Base-by-base conservation (phyloP, 2,113 vertebrate genomes). In the Mustela nigripes region DNA sequence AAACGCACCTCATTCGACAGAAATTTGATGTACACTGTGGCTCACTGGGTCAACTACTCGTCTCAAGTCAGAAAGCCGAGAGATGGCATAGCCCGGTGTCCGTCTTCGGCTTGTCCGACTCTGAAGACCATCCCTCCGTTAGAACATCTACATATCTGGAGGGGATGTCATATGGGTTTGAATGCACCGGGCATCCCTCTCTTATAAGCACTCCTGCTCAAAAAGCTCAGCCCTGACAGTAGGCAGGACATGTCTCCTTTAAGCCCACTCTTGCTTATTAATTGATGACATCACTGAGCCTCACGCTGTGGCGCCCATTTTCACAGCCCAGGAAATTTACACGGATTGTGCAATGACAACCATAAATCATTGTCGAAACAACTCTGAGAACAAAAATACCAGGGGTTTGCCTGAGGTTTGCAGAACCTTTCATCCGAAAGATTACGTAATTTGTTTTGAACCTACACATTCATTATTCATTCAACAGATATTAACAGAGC, bases 371-470 rank as follows among this genome's bases (percentile, higher is more conserved):
- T 50, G 36, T 82, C 10, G 4, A 65, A 94, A 83, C 45, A 24
- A 50, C 85, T 67, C 31, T 14, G 50, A 67, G 88, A 79, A 82
- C 81, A 93, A 15, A 88, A 82, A 95, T 81, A 82, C 71, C 84
- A 56, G 81, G 90, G 31, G 58, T 89, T 95, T 90, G 88, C 93
- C 87, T 82, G 89, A 85, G 71, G 82, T 85, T 65, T 91, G 65
- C 65, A 93, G 53, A 91, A 87, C 45, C 22, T 98, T 86, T 91
- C 39, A 73, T 91, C 81, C 0, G 36, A 84, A 67, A 36, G 81
- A 89, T 92, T 53, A 91, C 74, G 45, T 92, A 63, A 96, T 95
- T 81, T 94, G 83, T 93, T 97, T 96, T 92, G 92, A 96, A 91
- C 82, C 76, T 89, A 92, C 88, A 92, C 83, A 67, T 96, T 39